A percentile compares a stretch with the other conserved stretches of the same genome.
These are phyloP conservation scores for Rhincodon typus DNA, from an alignment of 2,797 vertebrate species.

Conservation along the genomic window DNA sequence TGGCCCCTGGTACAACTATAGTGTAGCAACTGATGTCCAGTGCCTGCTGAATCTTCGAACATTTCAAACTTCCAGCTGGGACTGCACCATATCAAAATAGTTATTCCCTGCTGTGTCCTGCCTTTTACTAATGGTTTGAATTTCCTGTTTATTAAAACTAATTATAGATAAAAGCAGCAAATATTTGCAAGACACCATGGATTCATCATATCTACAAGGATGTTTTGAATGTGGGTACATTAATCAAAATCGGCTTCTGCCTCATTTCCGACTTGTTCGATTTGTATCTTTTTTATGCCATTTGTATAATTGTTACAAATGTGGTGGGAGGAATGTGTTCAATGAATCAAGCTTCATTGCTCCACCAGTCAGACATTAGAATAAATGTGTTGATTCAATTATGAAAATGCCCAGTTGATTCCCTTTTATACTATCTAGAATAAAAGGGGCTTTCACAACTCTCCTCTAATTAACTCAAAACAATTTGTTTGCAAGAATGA, in stretches of 20 bases:
- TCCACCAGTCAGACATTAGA: too few species aligned
- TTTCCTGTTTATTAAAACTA: too few species aligned
- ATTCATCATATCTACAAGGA: neutral
- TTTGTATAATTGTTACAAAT: neutral
- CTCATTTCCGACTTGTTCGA: neutral
- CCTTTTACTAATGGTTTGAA: neutral
- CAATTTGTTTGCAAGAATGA: too few species aligned
- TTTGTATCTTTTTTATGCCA: neutral
- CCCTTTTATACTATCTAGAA: too few species aligned
- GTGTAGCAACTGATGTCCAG: neutral
- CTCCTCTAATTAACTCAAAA: too few species aligned
- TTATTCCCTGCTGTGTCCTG: neutral
- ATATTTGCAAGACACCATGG: neutral
- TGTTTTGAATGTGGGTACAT: neutral
- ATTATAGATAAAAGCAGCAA: neutral
- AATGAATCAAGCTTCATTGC: too few species aligned
- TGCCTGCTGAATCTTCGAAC: neutral
- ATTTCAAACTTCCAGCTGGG: neutral
- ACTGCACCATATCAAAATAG: neutral
- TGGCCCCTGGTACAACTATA: neutral
- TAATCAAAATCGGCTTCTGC: neutral
- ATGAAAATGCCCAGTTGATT: too few species aligned
- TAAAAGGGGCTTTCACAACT: too few species aligned
- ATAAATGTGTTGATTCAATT: too few species aligned
- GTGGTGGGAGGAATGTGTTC: too few species aligned